These are phyloP conservation scores for Coendou prehensilis DNA, from an alignment of 2,797 vertebrate species.

Conservation along the genomic window DNA sequence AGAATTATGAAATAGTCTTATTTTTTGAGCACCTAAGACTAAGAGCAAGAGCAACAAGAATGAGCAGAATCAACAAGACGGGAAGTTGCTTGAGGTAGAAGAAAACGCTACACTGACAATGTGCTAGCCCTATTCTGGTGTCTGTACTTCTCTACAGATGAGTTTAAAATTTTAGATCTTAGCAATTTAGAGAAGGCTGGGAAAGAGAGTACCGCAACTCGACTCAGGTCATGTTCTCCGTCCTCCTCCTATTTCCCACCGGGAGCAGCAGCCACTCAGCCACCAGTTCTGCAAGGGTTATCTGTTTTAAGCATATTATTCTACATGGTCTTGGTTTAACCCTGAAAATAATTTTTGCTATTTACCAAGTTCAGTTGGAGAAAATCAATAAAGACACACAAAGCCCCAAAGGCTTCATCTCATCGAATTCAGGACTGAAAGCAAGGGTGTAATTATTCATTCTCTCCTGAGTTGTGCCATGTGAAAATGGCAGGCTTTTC, in stretches of 20 bases:
- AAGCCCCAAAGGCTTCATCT: slow-evolving; percentile 50
- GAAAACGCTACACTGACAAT: background rate
- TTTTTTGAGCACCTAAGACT: slow-evolving; percentile 35
- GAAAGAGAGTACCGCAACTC: background rate
- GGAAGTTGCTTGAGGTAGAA: background rate
- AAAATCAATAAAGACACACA: slow-evolving; percentile 67
- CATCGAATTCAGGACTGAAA: slow-evolving; percentile 65
- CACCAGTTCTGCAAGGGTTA: background rate
- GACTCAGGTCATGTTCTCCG: background rate
- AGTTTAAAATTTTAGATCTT: background rate
- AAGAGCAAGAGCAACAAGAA: background rate
- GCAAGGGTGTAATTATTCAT: slow-evolving; percentile 63
- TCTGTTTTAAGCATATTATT: background rate
- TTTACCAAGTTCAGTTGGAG: slow-evolving; percentile 57
- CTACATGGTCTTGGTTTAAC: slow-evolving; percentile 19
- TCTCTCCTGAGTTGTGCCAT: slow-evolving; percentile 18
- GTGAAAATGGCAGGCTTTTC: slow-evolving; percentile 43
- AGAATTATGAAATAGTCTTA: slow-evolving; percentile 31
- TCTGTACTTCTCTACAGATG: background rate
- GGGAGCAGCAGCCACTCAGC: background rate
- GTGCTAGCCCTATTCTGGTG: too few species aligned
- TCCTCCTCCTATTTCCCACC: background rate
- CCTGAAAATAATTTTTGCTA: slow-evolving; percentile 59
- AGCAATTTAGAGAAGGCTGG: background rate
- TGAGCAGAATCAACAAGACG: background rate